Evolutionary conservation across 2,888 invertebrate genomes (phyloP).

Genomic region (Drosophila prostipennis): DNA sequence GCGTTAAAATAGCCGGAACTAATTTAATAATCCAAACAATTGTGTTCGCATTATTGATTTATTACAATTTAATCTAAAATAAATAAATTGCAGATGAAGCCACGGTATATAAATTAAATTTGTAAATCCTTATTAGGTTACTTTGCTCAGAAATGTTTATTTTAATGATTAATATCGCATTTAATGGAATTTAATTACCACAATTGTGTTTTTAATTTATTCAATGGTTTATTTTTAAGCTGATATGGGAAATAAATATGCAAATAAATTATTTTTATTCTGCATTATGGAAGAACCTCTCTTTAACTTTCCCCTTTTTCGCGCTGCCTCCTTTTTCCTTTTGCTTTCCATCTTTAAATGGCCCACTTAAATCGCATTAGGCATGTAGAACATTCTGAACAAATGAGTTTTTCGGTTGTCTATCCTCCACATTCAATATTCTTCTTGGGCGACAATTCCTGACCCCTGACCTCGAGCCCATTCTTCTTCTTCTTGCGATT

Average conservation of each 20-base stretch:
- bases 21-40: conserved; percentile 33
- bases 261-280: not conserved
- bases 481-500: conserved; percentile 7
- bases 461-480: conserved; percentile 13
- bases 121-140: not conserved
- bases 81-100: conserved; percentile 11
- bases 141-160: not conserved
- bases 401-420: conserved; percentile 15
- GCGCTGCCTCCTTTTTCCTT: no score
- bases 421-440: conserved; percentile 7
- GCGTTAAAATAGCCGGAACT: conserved; percentile 24
- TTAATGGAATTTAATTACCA: not conserved
- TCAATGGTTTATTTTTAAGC: not conserved
- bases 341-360: not conserved
- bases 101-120: conserved; percentile 2
- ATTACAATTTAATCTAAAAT: conserved; percentile 17
- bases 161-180: not conserved
- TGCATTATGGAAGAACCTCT: not conserved
- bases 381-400: conserved; percentile 31
- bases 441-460: conserved; percentile 12
- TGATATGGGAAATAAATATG: not conserved
- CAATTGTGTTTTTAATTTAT: not conserved
- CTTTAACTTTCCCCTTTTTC: not conserved
- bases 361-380: conserved; percentile 25
- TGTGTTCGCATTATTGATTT: conserved; percentile 20